Conservation (phyloP, 2,888 invertebrate genomes). For the Amorpha juglandis region DNA sequence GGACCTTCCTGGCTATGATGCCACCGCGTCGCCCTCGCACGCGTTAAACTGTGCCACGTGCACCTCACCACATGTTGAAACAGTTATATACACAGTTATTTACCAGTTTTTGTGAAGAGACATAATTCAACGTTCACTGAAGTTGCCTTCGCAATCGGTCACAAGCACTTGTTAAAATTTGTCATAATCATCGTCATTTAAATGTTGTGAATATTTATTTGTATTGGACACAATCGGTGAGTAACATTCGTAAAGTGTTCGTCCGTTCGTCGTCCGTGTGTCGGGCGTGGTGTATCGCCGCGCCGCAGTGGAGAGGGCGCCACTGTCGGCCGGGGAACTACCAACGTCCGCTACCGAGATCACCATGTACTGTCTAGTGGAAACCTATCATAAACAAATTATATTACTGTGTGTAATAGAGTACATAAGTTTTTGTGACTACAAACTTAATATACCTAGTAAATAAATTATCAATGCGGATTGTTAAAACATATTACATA, state of each 20-base stretch:
- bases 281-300: neutral
- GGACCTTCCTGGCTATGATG: slow-evolving; percentile 43
- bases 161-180: slow-evolving; percentile 13
- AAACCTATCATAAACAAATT: slow-evolving; percentile 14
- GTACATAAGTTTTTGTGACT: slow-evolving; percentile 28
- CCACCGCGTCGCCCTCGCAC: slow-evolving; percentile 52
- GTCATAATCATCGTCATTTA: neutral
- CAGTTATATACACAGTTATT: slow-evolving; percentile 53
- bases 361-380: neutral
- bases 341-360: too few species aligned
- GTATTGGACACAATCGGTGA: slow-evolving; percentile 4
- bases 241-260: neutral
- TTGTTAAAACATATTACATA: slow-evolving; percentile 36
- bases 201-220: slow-evolving; percentile 28
- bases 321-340: neutral
- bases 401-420: slow-evolving; percentile 27
- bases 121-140: slow-evolving; percentile 10
- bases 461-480: slow-evolving; percentile 30
- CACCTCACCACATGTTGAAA: slow-evolving; percentile 54
- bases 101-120: slow-evolving; percentile 55
- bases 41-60: slow-evolving; percentile 59
- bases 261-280: slow-evolving; percentile 6
- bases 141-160: slow-evolving; percentile 23
- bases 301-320: slow-evolving; percentile 1
- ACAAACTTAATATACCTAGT: slow-evolving; percentile 24